Conservation (phyloP, 2,888 invertebrate species). For the Anaspis maculata region DNA sequence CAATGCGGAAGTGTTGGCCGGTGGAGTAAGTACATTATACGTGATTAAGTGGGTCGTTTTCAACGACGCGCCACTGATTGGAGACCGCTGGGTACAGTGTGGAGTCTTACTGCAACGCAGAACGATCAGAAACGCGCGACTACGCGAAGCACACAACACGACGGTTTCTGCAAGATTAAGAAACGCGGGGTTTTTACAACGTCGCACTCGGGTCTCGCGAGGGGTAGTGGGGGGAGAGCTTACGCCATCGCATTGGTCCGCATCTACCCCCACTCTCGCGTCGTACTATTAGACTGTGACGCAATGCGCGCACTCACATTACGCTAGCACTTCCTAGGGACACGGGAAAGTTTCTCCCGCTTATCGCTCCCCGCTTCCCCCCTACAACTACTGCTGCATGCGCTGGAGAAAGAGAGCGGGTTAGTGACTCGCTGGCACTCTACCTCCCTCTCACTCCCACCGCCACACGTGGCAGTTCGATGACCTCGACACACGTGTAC, state of each 20-base stretch:
- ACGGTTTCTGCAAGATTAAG: constrained; percentile 37
- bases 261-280: constrained; percentile 19
- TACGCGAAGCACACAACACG: constrained; percentile 42
- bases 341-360: constrained; percentile 14
- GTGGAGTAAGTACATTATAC: constrained; percentile 40
- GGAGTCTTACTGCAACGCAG: no score
- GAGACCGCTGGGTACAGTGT: no score
- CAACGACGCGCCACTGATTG: no score
- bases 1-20: constrained; percentile 44
- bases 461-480: constrained; percentile 33
- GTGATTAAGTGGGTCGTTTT: no score
- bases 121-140: constrained; percentile 1
- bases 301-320: constrained; percentile 29
- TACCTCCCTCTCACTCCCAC: constrained; percentile 23
- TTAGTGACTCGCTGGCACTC: no score
- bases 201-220: constrained; percentile 20
- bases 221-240: constrained; percentile 19
- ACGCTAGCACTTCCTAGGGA: constrained; percentile 18
- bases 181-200: constrained; percentile 24
- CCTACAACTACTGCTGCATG: no score
- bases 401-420: constrained; percentile 9
- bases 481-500: constrained; percentile 32
- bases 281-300: constrained; percentile 26
- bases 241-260: constrained; percentile 24
- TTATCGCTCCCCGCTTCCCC: no score